Base-by-base conservation (phyloP, 1,140 invertebrate species). In the Cepaea nemoralis region DNA sequence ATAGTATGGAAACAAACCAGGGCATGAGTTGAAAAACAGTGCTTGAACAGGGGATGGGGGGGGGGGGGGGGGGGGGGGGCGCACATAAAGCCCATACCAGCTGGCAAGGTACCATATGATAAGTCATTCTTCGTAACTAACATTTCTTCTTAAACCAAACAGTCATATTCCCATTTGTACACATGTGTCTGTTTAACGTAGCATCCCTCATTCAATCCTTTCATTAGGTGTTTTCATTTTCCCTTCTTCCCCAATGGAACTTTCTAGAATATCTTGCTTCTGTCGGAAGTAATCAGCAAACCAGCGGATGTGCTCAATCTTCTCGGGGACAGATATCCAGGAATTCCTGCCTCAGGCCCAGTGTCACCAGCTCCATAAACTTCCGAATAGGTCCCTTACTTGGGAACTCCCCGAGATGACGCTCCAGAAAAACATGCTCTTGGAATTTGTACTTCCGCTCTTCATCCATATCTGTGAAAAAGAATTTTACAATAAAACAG, bases 321-420 rank as follows among this genome's bases (percentile, higher is more conserved):
- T 99, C 85, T 98, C 95, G 86, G 95, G 88, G 0, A 96, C 96
- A 24, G 95, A 96, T 82, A 99, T 92, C 90, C 96, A 97, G 6
- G 96, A 94, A 93, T 99, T 99, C 91, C 98, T 98, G 0, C 97
- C n/a, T 97, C 16, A 99, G 93, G n/a, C 97, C 97, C 0, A 95
- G 93, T 85, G 95, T 96, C 0, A 99, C 97, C 10, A 99, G 92
- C 90, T 99, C 97, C 97, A 99, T 99, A 90, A 98, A 99, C 91
- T 99, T 96, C 27, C 96, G 93, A 80, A 99, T 93, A 0, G 98
- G 97, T 0, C 97, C 97, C 87, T 93, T 94, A 50, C 92, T 93
- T 0, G 98, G 98, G 92, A 98, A 99, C 42, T 93, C 94, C 88
- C 95, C 93, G 33, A 99, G 92, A 89, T 97, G 94, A 31, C 93